Evolutionary conservation across 2,797 vertebrate species (phyloP).

Genomic region (Buphagus erythrorhynchus): DNA sequence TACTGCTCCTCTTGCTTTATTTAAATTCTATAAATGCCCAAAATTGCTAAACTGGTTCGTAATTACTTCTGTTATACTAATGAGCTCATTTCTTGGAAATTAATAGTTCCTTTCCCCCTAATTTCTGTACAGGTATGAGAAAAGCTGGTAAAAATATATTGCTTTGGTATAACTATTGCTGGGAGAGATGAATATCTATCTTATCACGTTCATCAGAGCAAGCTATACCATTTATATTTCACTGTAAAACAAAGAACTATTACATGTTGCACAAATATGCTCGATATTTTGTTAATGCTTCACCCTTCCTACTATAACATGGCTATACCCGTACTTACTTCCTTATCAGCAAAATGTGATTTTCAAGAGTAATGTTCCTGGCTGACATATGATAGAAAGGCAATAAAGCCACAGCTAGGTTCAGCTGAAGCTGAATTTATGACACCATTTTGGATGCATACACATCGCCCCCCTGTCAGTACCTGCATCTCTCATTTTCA

Average conservation of each 20-base stretch:
- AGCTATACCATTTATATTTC: conserved; percentile 23
- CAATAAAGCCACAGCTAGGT: conserved; percentile 73
- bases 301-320: conserved; percentile 57
- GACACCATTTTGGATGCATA: conserved; percentile 72
- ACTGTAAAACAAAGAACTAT: conserved; percentile 55
- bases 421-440: conserved; percentile 74
- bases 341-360: conserved; percentile 69
- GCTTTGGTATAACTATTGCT: neutral
- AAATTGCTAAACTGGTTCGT: neutral
- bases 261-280: conserved; percentile 34
- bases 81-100: neutral
- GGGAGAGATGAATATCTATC: neutral
- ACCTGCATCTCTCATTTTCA: conserved; percentile 71
- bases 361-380: conserved; percentile 69
- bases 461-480: conserved; percentile 25
- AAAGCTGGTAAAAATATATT: neutral
- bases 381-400: conserved; percentile 74
- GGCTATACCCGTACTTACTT: conserved; percentile 62
- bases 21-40: neutral
- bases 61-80: neutral
- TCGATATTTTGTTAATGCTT: conserved; percentile 58
- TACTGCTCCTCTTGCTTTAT: neutral
- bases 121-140: neutral
- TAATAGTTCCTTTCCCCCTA: neutral
- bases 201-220: neutral